Evolutionary conservation across 2,113 vertebrate genomes (phyloP).

Genomic region (Bagarius yarrelli): DNA sequence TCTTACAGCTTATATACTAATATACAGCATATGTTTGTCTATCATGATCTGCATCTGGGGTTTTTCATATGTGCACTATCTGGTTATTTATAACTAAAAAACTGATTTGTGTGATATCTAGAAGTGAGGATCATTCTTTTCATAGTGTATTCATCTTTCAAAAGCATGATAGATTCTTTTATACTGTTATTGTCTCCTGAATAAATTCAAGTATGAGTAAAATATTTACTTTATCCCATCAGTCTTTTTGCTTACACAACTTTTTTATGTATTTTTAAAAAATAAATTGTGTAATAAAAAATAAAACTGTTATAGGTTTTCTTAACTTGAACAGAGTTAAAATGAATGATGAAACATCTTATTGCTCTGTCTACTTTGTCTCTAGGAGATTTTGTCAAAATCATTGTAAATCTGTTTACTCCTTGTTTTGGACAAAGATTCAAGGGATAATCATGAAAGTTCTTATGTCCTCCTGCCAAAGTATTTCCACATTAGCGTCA

Average conservation of each 20-base stretch:
- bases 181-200: neutral
- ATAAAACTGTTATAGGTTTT: neutral
- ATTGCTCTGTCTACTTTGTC: conserved; percentile 12
- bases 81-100: conserved; percentile 27
- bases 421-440: conserved; percentile 38
- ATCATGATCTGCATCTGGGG: neutral
- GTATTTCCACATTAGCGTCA: conserved; percentile 35
- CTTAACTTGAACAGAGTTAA: neutral
- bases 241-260: too few species aligned
- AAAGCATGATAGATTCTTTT: too few species aligned
- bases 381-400: conserved; percentile 38
- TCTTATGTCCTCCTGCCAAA: conserved; percentile 30
- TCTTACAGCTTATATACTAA: neutral
- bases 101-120: neutral
- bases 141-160: neutral
- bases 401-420: conserved; percentile 39
- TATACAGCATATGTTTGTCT: conserved; percentile 1
- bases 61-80: neutral
- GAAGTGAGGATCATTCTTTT: neutral
- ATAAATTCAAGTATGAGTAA: neutral
- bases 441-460: conserved; percentile 41
- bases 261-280: neutral
- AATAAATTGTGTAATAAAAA: neutral
- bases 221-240: neutral
- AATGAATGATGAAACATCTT: conserved; percentile 29